Base-by-base conservation (phyloP, 2,113 vertebrate species). In the Oplegnathus fasciatus region DNA sequence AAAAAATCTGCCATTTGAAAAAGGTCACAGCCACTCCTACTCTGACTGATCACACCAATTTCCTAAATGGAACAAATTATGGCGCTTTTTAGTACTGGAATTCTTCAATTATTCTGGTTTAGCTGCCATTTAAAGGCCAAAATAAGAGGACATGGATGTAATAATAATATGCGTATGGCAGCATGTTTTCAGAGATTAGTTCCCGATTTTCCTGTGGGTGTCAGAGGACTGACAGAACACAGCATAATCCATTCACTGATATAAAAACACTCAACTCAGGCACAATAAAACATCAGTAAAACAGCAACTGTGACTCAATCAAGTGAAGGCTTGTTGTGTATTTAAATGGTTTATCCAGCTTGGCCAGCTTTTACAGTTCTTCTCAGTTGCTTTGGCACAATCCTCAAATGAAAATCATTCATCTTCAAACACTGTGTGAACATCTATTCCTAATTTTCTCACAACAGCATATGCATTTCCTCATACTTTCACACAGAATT, bases 221-320 rank as follows among this genome's bases (percentile, higher is more conserved):
- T 66, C 76, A 52, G 28, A 71, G 7, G 37, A 65, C 37, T 37
- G 64, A 55, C 67, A 40, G 18, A 42, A 46, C 20, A 68, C 24
- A 64, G 20, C 30, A 32, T 66, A 50, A 50, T 71, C 32, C 50
- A 60, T 75, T 75, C 50, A 75, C 20, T 37, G 13, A 73, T 62
- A 64, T 42, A 20, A 80, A 80, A 80, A 77, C 86, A 72, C 77
- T 83, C 22, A 78, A 54, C 42, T 54, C 17, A 24, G 60, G 2
- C 40, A 58, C 18, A 50, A 72, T 48, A n/a, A 78, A 77, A 65
- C 48, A 52, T 40, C 65, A 24, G 44, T n/a, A 17, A 62, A 74
- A 40, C 8, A 30, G 5, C 55, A 26, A 61, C 9, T 44, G 17
- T 72, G 72, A 71, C 14, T 22, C 37, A 66, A 55, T 34, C n/a